These are phyloP conservation scores for Scortum barcoo DNA, from an alignment of 2,113 vertebrate genomes.

Conservation along the genomic window DNA sequence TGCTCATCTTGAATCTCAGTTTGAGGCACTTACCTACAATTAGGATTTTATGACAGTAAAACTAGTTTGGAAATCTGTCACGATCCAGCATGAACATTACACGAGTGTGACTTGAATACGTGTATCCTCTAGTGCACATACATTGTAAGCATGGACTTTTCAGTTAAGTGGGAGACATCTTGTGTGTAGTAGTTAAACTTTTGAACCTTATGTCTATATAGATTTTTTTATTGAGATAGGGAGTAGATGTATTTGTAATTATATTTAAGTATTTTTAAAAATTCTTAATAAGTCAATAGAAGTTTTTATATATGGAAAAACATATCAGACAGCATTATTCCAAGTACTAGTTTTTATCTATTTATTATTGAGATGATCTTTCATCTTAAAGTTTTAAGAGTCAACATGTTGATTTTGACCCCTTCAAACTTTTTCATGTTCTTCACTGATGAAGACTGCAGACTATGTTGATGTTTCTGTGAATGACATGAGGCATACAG, in stretches of 20 bases:
- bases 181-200: background rate
- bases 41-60: background rate
- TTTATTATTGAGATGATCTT: too few species aligned
- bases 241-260: too few species aligned
- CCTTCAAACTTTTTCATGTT: background rate
- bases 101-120: background rate
- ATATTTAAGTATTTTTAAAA: background rate
- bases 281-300: background rate
- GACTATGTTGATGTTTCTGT: constrained; percentile 7
- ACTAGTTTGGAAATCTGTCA: background rate
- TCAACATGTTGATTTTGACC: background rate
- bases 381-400: background rate
- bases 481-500: constrained; percentile 37
- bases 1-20: background rate
- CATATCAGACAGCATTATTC: background rate
- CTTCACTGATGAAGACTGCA: background rate
- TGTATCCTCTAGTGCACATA: background rate
- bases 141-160: background rate
- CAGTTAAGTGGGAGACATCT: background rate
- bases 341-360: too few species aligned
- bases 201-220: background rate
- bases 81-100: background rate
- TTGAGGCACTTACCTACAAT: background rate
- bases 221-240: background rate
- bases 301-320: background rate